phyloP scores from a whole-genome alignment of 2,888 invertebrate genomes.

The Ennomos erosarius region DNA sequence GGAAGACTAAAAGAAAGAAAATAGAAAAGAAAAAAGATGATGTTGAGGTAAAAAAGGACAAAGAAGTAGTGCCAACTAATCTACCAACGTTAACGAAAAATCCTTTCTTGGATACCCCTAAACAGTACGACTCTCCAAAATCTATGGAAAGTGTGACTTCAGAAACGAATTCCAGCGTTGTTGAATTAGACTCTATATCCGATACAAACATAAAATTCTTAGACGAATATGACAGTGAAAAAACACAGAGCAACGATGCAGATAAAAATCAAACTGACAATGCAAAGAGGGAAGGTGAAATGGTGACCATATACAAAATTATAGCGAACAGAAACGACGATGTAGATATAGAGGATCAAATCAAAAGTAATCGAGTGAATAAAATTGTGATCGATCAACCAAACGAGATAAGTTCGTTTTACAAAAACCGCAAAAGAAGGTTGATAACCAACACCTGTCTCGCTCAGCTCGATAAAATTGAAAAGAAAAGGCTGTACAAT shows the following conservation, averaged over 20 bases:
- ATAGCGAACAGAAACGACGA: neutral
- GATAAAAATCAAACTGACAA: neutral
- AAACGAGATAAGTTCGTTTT: too few species aligned
- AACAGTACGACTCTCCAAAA: slow-evolving; percentile 25
- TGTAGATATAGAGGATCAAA: slow-evolving; percentile 12
- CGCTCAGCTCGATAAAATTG: too few species aligned
- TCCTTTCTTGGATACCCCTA: slow-evolving; percentile 4
- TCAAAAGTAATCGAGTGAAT: slow-evolving; percentile 17
- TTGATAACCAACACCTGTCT: too few species aligned
- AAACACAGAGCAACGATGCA: neutral
- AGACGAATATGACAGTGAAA: slow-evolving; percentile 28
- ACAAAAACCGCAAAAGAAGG: too few species aligned
- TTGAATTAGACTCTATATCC: slow-evolving; percentile 30
- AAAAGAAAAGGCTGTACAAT: too few species aligned
- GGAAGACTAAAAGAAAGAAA: too few species aligned
- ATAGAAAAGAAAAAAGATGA: neutral
- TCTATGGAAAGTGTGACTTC: slow-evolving; percentile 23
- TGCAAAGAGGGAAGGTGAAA: slow-evolving; percentile 1
- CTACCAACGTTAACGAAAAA: slow-evolving; percentile 23
- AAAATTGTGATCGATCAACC: neutral
- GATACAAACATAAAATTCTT: slow-evolving; percentile 33
- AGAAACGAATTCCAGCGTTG: slow-evolving; percentile 5
- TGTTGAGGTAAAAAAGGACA: neutral
- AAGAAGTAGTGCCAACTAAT: slow-evolving; percentile 1
- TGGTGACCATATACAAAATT: slow-evolving; percentile 17